Base-by-base conservation (phyloP, 2,888 invertebrate genomes). In the Dugesia japonica region DNA sequence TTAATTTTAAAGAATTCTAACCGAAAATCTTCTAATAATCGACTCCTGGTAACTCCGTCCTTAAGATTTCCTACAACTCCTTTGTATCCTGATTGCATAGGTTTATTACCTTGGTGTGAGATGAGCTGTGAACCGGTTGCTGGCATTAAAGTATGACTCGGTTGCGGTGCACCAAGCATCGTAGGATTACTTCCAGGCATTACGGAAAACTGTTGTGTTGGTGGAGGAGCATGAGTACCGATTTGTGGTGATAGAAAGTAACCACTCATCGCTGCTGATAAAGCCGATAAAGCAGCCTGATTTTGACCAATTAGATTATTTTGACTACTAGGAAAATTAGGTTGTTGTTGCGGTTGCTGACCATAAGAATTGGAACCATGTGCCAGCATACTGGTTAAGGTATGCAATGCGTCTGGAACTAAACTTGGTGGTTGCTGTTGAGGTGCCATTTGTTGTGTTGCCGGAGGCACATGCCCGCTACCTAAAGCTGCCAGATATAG, bases 61-160 rank as follows among this genome's bases (percentile, higher is more conserved):
- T 31, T 31, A n/a, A n/a, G 27, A n/a, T 72, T 56, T 4, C 56
- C 56, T 9, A 56, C 56, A n/a, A 56, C 56, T 23, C 56, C 56
- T 56, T 56, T 56, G 56, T 56, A 56, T 56, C 56, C 56, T n/a
- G 56, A n/a, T 56, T 56, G 56, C 56, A 56, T 56, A 56, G 56
- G 56, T 56, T 56, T 56, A 56, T n/a, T 56, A 7, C 56, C 56
- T 23, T 56, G 56, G 23, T 56, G 56, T 56, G 56, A 4, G 23
- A 56, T 56, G 9, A 56, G 4, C 17, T 56, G 56, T 56, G 56
- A 56, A 7, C 56, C 56, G 20, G 56, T n/a, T 56, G 56, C 23
- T 13, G n/a, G 56, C 56, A 56, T 56, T 7, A 56, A n/a, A 56
- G 56, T n/a, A 56, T 56, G 56, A 56, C 56, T 56, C 9, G 56